Evolutionary conservation across 2,797 vertebrate species (phyloP).

Genomic region (Gobio occitaniae): DNA sequence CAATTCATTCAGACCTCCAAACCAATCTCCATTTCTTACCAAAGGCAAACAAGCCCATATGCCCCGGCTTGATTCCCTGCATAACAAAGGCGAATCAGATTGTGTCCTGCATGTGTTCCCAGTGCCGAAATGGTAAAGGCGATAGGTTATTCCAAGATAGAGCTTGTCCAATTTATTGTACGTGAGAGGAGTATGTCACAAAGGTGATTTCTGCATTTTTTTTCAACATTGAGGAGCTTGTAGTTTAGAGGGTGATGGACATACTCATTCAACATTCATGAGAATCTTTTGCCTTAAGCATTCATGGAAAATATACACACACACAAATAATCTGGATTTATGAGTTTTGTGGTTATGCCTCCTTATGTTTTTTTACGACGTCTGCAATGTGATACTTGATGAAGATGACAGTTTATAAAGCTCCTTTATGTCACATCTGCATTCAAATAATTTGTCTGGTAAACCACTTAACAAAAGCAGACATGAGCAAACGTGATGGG

Average conservation of each 20-base stretch:
- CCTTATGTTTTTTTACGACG: constrained; percentile 1
- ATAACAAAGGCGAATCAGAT: constrained; percentile 84
- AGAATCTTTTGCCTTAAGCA: constrained; percentile 74
- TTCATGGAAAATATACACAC: constrained; percentile 1
- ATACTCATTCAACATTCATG: constrained; percentile 82
- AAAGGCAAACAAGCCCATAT: constrained; percentile 84
- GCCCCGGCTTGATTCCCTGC: constrained; percentile 79
- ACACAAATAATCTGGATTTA: constrained; percentile 20
- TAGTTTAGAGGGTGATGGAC: constrained; percentile 68
- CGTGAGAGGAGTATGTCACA: constrained; percentile 73
- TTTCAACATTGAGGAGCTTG: constrained; percentile 68
- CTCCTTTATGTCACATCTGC: neutral
- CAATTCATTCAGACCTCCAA: constrained; percentile 85
- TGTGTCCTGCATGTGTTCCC: constrained; percentile 84
- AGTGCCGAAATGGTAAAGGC: constrained; percentile 74
- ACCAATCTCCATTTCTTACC: constrained; percentile 83
- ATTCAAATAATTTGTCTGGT: neutral
- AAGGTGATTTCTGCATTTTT: constrained; percentile 79
- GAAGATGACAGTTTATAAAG: neutral
- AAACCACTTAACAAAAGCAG: constrained; percentile 30
- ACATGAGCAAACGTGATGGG: constrained; percentile 5
- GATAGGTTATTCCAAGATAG: constrained; percentile 77
- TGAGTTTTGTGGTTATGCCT: neutral
- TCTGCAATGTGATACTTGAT: neutral
- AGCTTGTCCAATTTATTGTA: constrained; percentile 82